Evolutionary conservation across 92 coral and sea anemone genomes (phyloP), one percentile per base, ranked within the genome.

Genomic region (Epizoanthus scotinus): DNA sequence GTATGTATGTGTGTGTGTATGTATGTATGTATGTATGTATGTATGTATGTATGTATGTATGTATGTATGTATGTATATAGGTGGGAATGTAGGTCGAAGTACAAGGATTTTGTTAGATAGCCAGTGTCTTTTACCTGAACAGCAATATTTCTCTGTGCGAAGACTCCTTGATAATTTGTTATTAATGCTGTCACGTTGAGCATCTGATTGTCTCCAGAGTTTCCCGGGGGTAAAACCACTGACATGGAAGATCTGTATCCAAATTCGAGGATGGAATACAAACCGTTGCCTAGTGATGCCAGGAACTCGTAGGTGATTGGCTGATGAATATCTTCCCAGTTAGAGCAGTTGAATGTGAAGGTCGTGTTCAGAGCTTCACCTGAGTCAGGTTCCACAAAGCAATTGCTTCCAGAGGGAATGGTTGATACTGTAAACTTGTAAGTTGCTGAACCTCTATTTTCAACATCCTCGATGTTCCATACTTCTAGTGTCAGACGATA

Each of bases 271-370:
- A 75, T 36, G 56, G 81, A 75, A 49, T 59, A 75, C 31, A 75
- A 60, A 7, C 81, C 81, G 42, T 74, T 57, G 14, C 80, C 80
- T 74, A 58, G 80, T 66, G 80, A 74, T 40, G 80, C 80, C 19
- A 74, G 31, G 42, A 75, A 75, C 55, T 75, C 81, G 58, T 75
- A 75, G 3, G 81, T 40, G 81, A 75, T 34, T 58, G 81, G 81
- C 14, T 28, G 81, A 40, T 59, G 81, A 0, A 22, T 40, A 40
- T 75, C 67, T 53, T 38, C 2, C 81, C 81, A 75, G 38, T 75
- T 75, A 28, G 47, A 24, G 63, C 81, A 75, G 25, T 26, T 67
- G 49, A 75, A 63, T 4, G 15, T 21, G 25, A 75, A 75, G 44
- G n/a, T 15, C 12, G 81, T 60, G 2, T 21, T 10, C 12, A 59